These are phyloP conservation scores for Argyrosomus regius DNA, from an alignment of 2,797 vertebrate species.

Conservation along the genomic window DNA sequence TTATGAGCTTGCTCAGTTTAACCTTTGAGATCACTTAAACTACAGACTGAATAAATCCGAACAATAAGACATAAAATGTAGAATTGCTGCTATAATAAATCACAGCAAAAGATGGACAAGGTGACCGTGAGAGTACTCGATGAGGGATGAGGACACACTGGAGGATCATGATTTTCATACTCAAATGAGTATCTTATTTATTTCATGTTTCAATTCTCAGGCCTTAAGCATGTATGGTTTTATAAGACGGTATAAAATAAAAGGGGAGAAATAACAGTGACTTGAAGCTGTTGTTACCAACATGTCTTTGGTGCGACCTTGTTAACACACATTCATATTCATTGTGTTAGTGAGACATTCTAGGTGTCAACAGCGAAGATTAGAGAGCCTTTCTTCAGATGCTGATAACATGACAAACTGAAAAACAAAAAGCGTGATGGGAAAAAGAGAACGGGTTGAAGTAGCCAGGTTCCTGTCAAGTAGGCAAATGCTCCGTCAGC, in stretches of 20 bases:
- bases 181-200: background rate
- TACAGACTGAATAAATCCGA: constrained; percentile 28
- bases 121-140: constrained; percentile 10
- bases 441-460: constrained; percentile 1
- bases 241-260: constrained; percentile 5
- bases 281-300: background rate
- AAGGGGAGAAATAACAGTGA: background rate
- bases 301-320: constrained; percentile 30
- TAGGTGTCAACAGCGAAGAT: constrained; percentile 15
- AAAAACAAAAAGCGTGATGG: constrained; percentile 3
- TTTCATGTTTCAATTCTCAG: background rate
- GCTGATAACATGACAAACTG: constrained; percentile 20
- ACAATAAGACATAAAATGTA: constrained; percentile 24
- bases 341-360: background rate
- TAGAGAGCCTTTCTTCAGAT: constrained; percentile 21
- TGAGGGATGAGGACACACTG: constrained; percentile 1
- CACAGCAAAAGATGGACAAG: constrained; percentile 10
- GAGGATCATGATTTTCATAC: constrained; percentile 6
- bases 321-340: constrained; percentile 20
- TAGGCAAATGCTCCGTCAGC: background rate
- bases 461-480: constrained; percentile 5
- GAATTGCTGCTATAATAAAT: constrained; percentile 28
- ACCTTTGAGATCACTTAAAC: constrained; percentile 38
- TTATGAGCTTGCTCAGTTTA: constrained; percentile 33
- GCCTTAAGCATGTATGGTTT: constrained; percentile 6